Evolutionary conservation across 2,113 vertebrate species (phyloP).

Genomic region (Chaetodon auriga): DNA sequence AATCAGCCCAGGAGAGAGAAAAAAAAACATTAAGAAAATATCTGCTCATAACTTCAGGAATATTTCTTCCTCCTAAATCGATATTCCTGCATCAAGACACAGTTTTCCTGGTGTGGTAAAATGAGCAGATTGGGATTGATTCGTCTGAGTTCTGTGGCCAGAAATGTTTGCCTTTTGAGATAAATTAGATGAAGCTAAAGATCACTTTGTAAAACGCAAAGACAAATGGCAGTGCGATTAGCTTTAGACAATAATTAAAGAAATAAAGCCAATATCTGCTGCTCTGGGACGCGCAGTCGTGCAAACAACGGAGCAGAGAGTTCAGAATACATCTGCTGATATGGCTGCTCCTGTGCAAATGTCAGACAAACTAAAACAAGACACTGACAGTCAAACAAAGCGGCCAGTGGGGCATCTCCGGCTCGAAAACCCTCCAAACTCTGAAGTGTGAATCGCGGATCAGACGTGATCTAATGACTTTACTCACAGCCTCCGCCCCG

Average conservation of each 20-base stretch:
- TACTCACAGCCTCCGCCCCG: conserved; percentile 29
- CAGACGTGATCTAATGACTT: conserved; percentile 39
- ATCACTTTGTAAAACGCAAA: conserved; percentile 50
- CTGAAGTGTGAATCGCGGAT: conserved; percentile 29
- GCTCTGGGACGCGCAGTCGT: background rate
- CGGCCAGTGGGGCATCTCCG: background rate
- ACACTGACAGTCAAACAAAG: conserved; percentile 2
- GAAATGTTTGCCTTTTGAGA: conserved; percentile 83
- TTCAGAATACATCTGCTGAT: background rate
- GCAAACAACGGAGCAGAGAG: conserved; percentile 4
- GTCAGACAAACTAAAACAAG: background rate
- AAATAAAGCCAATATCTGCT: conserved; percentile 15
- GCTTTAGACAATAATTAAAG: conserved; percentile 6
- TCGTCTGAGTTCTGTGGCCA: conserved; percentile 79
- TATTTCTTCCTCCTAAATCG: conserved; percentile 74
- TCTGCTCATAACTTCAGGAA: conserved; percentile 73
- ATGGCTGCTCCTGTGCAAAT: background rate
- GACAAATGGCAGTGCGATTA: conserved; percentile 26
- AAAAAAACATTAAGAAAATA: conserved; percentile 71
- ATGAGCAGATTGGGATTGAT: conserved; percentile 85
- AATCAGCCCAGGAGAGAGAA: conserved; percentile 57
- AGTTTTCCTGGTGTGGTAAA: conserved; percentile 73
- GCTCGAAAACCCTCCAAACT: background rate
- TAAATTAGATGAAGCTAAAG: conserved; percentile 75
- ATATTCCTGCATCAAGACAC: conserved; percentile 76